Base-by-base conservation (phyloP, 2,113 vertebrate genomes). In the Quiscalus mexicanus region DNA sequence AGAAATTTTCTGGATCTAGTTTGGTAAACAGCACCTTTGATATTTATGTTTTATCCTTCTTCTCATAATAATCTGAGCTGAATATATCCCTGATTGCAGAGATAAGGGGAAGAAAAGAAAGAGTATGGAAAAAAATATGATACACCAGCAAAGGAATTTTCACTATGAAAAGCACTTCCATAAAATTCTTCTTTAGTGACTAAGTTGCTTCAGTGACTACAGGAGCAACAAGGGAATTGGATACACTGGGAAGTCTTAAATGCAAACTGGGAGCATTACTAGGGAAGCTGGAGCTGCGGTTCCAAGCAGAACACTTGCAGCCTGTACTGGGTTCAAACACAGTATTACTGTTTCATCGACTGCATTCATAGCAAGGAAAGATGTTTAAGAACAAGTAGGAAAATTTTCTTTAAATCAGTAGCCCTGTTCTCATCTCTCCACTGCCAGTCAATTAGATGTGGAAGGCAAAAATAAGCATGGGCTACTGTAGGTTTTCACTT, bases 1-100 rank as follows among this genome's bases (percentile, higher is more conserved):
- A 88, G 52, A 95, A 96, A 65, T 78, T 62, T 95, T 82, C 69
- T 53, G 75, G 75, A 94, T 35, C 45, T 45, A 49, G 18, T 87
- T 88, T 65, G 53, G 20, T 70, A 14, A 73, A 53, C 15, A 93
- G 11, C 6, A 65, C 83, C 70, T 95, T 87, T 53, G 33, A 90
- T 81, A 79, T 92, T 74, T 76, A 31, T 83, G n/a, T 65, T 63
- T 35, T 45, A 39, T 67, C 31, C 3, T 81, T 84, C 35, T 88
- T 28, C 22, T 68, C 39, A 47, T 42, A 52, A 55, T 56, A 47
- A 76, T 42, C 17, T 39, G 58, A 84, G 52, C 31, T 79, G 15
- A 35, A 77, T 82, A 89, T 76, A 74, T 64, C 4, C 4, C 13
- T 59, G 19, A 70, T 20, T 92, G 49, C 28, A 91, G 77, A 5